These are phyloP conservation scores for Crossocerus cetratus DNA, from an alignment of 2,888 invertebrate genomes.

Conservation along the genomic window DNA sequence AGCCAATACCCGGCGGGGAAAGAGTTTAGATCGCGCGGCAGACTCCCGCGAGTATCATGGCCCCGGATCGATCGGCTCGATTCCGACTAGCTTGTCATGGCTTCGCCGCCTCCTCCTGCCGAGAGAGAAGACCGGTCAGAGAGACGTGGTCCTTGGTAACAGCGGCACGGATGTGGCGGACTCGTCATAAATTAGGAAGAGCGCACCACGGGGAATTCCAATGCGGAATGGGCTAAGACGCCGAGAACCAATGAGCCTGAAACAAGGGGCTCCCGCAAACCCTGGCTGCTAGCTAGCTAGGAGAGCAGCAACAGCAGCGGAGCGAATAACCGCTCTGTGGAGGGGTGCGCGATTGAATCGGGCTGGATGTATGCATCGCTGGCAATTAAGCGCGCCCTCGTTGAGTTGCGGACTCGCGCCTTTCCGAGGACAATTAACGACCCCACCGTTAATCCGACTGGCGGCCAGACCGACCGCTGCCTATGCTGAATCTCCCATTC, in stretches of 20 bases:
- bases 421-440: conserved; percentile 36
- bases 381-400: conserved; percentile 57
- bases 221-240: conserved; percentile 52
- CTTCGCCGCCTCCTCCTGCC: conserved; percentile 38
- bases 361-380: conserved; percentile 57
- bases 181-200: conserved; percentile 63
- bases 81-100: conserved; percentile 42
- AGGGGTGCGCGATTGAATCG: conserved; percentile 38
- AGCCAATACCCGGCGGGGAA: conserved; percentile 13
- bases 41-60: conserved; percentile 25
- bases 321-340: conserved; percentile 17
- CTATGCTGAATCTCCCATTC: not conserved
- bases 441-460: conserved; percentile 32
- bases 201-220: conserved; percentile 60
- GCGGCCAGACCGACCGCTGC: not conserved
- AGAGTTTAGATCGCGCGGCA: not conserved
- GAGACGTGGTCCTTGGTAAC: conserved; percentile 7
- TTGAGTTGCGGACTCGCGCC: conserved; percentile 36
- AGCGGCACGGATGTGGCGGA: conserved; percentile 40
- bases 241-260: conserved; percentile 20
- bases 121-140: conserved; percentile 28
- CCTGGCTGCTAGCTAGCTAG: conserved; percentile 13
- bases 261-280: conserved; percentile 27
- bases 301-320: conserved; percentile 9
- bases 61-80: conserved; percentile 24